Conservation (phyloP, 1,140 invertebrate genomes). For the Diorhabda sublineata region DNA sequence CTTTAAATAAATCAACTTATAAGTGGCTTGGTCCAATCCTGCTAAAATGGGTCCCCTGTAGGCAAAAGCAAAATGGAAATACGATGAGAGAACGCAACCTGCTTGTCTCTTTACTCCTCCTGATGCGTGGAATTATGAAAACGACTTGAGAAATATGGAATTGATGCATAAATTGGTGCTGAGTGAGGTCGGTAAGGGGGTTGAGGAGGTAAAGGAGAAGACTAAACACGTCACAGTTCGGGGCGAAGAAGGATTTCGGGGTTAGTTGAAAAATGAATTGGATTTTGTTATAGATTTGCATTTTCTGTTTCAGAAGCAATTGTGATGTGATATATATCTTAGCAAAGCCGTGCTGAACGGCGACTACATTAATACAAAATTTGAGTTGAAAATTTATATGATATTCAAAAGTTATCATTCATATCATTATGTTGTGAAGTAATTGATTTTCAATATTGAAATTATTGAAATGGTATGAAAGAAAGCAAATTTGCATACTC, state of each 20-base stretch:
- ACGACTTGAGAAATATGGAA: constrained; percentile 49
- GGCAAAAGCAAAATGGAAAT: constrained; percentile 43
- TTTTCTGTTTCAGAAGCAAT: neutral
- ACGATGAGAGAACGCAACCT: constrained; percentile 38
- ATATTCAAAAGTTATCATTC: no score
- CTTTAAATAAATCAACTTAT: neutral
- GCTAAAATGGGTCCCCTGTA: neutral
- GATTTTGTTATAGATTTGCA: constrained; percentile 6
- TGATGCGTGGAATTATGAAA: constrained; percentile 49
- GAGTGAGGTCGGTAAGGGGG: neutral
- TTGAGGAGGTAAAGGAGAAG: constrained; percentile 18
- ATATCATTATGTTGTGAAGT: no score
- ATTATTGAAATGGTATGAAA: no score
- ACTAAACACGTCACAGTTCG: constrained; percentile 23
- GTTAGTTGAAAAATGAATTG: constrained; percentile 12
- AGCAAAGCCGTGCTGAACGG: neutral
- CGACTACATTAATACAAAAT: neutral
- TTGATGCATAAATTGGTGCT: constrained; percentile 45
- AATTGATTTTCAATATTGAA: no score
- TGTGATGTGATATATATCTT: neutral
- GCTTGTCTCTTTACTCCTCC: constrained; percentile 40
- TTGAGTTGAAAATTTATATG: no score
- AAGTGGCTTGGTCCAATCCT: neutral
- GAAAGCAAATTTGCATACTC: no score
- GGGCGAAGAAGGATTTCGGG: neutral